Percentiles rank a stretch among this genome's conserved stretches.
These are phyloP conservation scores for Trichonephila clavata DNA, from an alignment of 1,140 invertebrate species.

Conservation along the genomic window DNA sequence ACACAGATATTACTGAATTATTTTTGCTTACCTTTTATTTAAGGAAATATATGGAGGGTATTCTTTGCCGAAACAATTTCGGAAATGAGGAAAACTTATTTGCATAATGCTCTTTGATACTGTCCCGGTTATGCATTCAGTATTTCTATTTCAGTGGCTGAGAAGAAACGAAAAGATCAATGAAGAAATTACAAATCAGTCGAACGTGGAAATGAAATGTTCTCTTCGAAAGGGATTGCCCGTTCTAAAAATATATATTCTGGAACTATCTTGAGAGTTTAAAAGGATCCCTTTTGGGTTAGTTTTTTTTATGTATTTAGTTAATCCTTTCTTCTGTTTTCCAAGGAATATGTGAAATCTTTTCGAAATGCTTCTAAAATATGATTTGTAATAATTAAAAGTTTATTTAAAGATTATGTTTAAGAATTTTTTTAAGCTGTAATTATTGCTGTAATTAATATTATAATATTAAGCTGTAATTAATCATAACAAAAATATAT, in stretches of 20 bases:
- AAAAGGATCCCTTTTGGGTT: too few species aligned
- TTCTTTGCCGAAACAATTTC: slow-evolving; percentile 20
- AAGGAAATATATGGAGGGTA: background rate
- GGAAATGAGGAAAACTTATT: background rate
- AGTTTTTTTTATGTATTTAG: too few species aligned
- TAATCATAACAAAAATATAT: too few species aligned
- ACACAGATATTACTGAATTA: background rate
- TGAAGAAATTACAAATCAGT: background rate
- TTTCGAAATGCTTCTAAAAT: too few species aligned
- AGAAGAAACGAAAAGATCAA: background rate
- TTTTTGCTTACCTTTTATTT: slow-evolving; percentile 36
- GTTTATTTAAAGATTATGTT: too few species aligned
- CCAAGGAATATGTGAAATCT: too few species aligned
- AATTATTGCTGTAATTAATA: too few species aligned
- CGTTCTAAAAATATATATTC: background rate
- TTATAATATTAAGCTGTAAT: too few species aligned
- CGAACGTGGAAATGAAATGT: background rate
- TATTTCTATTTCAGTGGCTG: background rate
- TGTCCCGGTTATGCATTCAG: background rate
- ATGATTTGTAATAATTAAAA: too few species aligned
- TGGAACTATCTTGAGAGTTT: background rate
- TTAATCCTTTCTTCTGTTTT: too few species aligned
- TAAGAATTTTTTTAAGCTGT: too few species aligned
- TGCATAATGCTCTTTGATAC: slow-evolving; percentile 14
- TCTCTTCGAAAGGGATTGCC: background rate